Evolutionary conservation across 2,797 vertebrate genomes (phyloP), one percentile per base, ranked within the genome.

Genomic region (Aphelocoma californica): DNA sequence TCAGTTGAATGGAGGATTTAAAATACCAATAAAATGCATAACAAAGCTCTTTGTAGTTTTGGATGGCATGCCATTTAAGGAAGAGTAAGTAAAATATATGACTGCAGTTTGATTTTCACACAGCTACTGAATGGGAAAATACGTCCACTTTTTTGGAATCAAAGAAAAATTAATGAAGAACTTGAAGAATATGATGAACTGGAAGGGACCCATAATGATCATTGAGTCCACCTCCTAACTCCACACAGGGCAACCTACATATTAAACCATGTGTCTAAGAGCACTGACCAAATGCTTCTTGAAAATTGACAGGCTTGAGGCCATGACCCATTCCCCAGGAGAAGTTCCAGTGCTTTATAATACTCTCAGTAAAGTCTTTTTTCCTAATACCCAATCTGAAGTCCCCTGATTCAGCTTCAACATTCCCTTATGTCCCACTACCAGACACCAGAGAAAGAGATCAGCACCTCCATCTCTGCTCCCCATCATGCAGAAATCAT

Each of bases 201-300:
- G 24, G 24, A 80, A 51, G 7, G 14, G 2, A 69, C 10, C 1
- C 4, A 6, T 0, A 0, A 69, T 13, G 12, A 29, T 56, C n/a
- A 42, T 4, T 1, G 1, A 60, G 25, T 60, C 31, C 5, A 34
- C 4, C 14, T 56, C 28, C 12, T 42, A 62, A 58, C 20, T 75
- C 13, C 15, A 26, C 4, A 6, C 3, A 44, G 19, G 18, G 1
- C 4, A 78, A 38, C 7, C 38, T 66, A 28, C 21, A 34, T 53
- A 9, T 44, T 74, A 51, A 74, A 56, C 7, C 7, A 1, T 4
- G 5, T 17, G 14, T n/a, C 9, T 56, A 42, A 54, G 18, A 60
- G 11, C 6, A 4, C 14, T 73, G 14, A 6, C 18, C 28, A 69
- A 65, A 61, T 26, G 3, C 2, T 34, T 57, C 29, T 81, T 73